These are phyloP conservation scores for Coelinius sp. DNA, from an alignment of 2,888 invertebrate genomes.

Conservation along the genomic window DNA sequence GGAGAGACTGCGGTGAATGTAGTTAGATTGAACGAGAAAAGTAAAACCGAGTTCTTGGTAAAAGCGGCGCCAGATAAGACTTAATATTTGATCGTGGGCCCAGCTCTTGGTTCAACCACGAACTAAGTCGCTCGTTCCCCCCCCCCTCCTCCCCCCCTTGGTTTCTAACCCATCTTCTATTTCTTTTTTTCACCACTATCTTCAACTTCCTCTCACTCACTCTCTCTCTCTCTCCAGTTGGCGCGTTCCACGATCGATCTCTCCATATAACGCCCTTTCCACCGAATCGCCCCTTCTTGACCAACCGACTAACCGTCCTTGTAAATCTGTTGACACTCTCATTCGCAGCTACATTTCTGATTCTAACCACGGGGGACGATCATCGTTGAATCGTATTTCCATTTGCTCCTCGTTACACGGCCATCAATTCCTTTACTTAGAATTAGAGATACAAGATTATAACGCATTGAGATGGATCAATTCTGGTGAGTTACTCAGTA, in stretches of 20 bases:
- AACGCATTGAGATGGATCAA: not conserved
- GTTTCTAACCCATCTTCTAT: constrained; percentile 50
- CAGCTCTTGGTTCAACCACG: constrained; percentile 61
- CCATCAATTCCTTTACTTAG: not conserved
- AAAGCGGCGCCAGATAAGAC: constrained; percentile 69
- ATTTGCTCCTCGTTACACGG: not conserved
- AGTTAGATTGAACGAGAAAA: constrained; percentile 35
- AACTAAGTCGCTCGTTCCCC: constrained; percentile 53
- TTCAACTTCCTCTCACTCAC: constrained; percentile 33
- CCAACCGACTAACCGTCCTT: constrained; percentile 35
- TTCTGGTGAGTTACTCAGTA: too few species aligned
- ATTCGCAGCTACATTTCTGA: constrained; percentile 49
- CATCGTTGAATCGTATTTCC: constrained; percentile 32
- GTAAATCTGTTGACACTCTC: constrained; percentile 64
- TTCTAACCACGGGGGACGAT: constrained; percentile 48
- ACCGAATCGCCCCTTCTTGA: constrained; percentile 35
- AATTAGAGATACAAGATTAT: too few species aligned
- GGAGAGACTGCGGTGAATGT: constrained; percentile 5
- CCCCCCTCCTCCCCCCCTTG: constrained; percentile 45
- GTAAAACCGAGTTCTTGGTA: constrained; percentile 56
- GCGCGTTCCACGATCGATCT: constrained; percentile 40
- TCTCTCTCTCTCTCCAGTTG: constrained; percentile 17
- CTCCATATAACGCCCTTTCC: constrained; percentile 33
- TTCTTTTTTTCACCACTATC: constrained; percentile 35
- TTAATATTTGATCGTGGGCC: constrained; percentile 68